phyloP scores from a whole-genome alignment of 2,888 invertebrate species.

The Troglohyphantes excavatus region DNA sequence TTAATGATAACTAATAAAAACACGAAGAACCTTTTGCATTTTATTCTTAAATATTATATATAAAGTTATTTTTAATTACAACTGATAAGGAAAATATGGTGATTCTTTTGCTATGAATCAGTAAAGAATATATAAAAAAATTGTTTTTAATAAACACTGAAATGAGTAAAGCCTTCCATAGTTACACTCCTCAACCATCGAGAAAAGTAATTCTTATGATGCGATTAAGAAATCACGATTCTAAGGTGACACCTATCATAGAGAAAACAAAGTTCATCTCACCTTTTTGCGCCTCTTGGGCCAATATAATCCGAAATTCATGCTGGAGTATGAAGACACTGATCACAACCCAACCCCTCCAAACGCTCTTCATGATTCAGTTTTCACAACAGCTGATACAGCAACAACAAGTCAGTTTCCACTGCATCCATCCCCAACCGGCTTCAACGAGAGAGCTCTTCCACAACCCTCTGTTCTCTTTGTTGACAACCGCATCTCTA shows the following conservation, averaged over 20 bases:
- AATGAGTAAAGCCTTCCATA: too few relatives aligned
- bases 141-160: too few relatives aligned
- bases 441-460: neutral
- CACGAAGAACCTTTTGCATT: too few relatives aligned
- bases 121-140: too few relatives aligned
- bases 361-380: conserved; percentile 37
- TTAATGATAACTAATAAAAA: too few relatives aligned
- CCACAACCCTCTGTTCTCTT: neutral
- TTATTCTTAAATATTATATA: too few relatives aligned
- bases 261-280: neutral
- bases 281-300: conserved; percentile 20
- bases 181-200: too few relatives aligned
- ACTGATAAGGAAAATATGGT: too few relatives aligned
- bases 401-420: neutral
- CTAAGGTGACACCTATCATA: neutral
- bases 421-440: conserved; percentile 21
- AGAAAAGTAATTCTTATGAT: too few relatives aligned
- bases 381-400: conserved; percentile 1
- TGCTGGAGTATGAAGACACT: conserved; percentile 3
- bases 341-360: conserved; percentile 24
- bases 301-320: conserved; percentile 39
- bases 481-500: conserved; percentile 37
- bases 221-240: too few relatives aligned
- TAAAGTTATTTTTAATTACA: too few relatives aligned
- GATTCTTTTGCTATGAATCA: too few relatives aligned